Conservation (phyloP, 37 sponge, comb jelly and placozoan species). For the Axinella damicornis region DNA sequence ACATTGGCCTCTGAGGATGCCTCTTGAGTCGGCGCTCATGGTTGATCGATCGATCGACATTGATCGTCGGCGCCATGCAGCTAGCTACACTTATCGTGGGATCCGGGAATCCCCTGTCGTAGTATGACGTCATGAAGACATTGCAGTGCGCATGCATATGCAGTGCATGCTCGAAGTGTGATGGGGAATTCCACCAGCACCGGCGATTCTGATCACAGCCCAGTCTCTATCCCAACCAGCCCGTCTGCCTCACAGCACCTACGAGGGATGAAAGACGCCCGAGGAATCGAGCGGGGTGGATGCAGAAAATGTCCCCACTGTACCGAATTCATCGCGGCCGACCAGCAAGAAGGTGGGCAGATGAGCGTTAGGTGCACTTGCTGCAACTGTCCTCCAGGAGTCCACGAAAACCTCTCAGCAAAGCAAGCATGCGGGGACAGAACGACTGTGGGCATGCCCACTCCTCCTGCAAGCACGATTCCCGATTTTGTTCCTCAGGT, state of each 20-base stretch:
- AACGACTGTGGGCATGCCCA: background rate
- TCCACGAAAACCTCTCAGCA: background rate
- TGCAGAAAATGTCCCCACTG: conserved; percentile 48
- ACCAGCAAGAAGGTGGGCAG: background rate
- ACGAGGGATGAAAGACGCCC: conserved; percentile 24
- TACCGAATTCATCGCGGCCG: background rate
- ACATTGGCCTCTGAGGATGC: conserved; percentile 30
- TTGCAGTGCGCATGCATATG: background rate
- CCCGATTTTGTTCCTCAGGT: background rate
- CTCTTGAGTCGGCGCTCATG: conserved; percentile 21
- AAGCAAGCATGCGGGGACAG: background rate
- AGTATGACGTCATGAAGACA: background rate
- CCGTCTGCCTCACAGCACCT: no score
- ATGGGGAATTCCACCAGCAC: no score
- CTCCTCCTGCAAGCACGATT: background rate
- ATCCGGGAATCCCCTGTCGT: background rate
- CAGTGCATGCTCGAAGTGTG: no score
- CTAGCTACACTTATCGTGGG: background rate
- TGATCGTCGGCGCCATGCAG: background rate
- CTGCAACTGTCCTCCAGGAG: conserved; percentile 44
- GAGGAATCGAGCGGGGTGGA: conserved; percentile 40
- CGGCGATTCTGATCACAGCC: no score
- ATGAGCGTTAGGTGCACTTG: background rate
- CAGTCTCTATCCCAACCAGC: no score
- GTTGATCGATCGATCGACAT: no score